Evolutionary conservation across 2,888 invertebrate species (phyloP).

Genomic region (Ypsolopha sequella): DNA sequence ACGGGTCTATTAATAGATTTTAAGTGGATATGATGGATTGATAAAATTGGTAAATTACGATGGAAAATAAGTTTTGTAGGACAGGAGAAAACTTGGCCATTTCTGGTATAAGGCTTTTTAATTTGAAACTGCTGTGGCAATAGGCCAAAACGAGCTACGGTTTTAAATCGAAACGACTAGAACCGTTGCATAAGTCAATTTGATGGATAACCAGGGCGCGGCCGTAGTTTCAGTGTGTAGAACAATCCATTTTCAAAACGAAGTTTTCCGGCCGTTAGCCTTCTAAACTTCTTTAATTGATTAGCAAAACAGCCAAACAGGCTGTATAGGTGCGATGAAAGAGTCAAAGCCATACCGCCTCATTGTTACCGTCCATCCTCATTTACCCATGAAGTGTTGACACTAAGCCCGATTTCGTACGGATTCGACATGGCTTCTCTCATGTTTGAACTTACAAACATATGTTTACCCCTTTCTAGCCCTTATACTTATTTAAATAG

Average conservation of each 20-base stretch:
- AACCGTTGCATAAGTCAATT: too few species aligned
- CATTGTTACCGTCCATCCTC: constrained; percentile 27
- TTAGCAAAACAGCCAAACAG: constrained; percentile 10
- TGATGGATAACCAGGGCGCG: too few species aligned
- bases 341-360: constrained; percentile 33
- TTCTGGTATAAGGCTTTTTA: too few species aligned
- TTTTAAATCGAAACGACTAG: too few species aligned
- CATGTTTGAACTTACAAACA: constrained; percentile 30
- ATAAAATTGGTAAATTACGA: too few species aligned
- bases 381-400: constrained; percentile 61
- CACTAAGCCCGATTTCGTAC: constrained; percentile 63
- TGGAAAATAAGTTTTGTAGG: too few species aligned
- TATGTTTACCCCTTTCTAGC: constrained; percentile 8
- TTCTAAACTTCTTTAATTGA: not conserved
- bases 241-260: not conserved
- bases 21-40: too few species aligned
- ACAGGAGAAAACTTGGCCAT: too few species aligned
- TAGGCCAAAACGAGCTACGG: too few species aligned
- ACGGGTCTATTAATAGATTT: too few species aligned
- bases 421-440: constrained; percentile 48
- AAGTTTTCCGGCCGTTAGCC: too few species aligned
- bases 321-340: constrained; percentile 23
- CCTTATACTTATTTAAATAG: constrained; percentile 7
- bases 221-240: not conserved
- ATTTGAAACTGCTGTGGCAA: too few species aligned